Conservation (phyloP, 1,140 invertebrate genomes). For the Drosophila pachea region DNA sequence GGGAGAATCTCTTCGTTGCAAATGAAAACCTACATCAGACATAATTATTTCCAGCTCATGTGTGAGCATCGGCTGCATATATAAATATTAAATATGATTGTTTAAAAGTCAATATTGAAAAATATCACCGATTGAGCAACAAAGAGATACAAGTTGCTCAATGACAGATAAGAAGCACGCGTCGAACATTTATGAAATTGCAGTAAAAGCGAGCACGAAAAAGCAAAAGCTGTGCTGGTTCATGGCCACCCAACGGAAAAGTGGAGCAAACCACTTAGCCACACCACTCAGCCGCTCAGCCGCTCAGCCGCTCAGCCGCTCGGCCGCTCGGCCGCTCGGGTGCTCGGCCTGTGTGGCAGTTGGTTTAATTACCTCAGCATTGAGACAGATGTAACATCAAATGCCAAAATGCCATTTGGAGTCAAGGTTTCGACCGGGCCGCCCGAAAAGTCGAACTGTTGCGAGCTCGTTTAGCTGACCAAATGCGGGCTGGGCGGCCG, state of each 20-base stretch:
- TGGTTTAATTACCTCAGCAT: conserved; percentile 59
- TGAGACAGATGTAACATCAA: conserved; percentile 35
- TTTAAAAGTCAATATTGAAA: background rate
- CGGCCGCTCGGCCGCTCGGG: background rate
- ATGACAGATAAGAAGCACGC: background rate
- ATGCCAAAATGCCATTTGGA: conserved; percentile 58
- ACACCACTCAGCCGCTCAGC: conserved; percentile 12
- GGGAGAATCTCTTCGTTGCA: too few species aligned
- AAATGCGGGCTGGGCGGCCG: conserved; percentile 46
- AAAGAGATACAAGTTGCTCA: background rate
- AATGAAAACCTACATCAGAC: too few species aligned
- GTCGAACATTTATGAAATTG: background rate
- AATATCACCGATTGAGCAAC: background rate
- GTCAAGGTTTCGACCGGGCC: conserved; percentile 57
- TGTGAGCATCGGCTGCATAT: background rate
- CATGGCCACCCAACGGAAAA: conserved; percentile 16
- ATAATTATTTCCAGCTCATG: too few species aligned
- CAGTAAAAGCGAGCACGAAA: background rate
- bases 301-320: background rate
- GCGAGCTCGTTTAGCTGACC: conserved; percentile 63
- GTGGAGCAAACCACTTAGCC: conserved; percentile 35
- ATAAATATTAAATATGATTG: background rate
- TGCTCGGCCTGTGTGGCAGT: conserved; percentile 12
- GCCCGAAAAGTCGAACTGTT: conserved; percentile 51
- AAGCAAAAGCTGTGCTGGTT: conserved; percentile 12